Percentiles rank a stretch among this genome's conserved stretches.
phyloP scores from a whole-genome alignment of 2,113 vertebrate species.

The Phrynosoma blainvillii region DNA sequence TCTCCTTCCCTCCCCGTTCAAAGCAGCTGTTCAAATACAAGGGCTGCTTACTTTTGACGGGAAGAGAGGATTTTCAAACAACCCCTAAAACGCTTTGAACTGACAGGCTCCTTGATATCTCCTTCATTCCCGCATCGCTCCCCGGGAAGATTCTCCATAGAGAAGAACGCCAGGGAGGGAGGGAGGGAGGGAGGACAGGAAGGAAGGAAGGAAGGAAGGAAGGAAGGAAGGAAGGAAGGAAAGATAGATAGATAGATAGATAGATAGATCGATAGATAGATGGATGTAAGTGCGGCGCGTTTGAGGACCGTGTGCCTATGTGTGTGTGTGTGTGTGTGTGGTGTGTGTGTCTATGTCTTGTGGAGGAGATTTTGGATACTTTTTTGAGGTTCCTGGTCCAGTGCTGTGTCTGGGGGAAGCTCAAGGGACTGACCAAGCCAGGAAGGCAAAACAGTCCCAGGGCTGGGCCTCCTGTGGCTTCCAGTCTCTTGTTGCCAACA shows the following conservation, averaged over 20 bases:
- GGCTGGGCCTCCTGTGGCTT: background rate
- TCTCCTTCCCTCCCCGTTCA: slow-evolving; percentile 67
- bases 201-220: no score
- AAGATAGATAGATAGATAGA: background rate
- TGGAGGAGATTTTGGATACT: background rate
- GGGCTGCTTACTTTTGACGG: slow-evolving; percentile 76
- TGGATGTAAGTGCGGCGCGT: background rate
- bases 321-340: no score
- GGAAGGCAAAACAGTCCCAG: background rate
- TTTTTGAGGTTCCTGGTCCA: slow-evolving; percentile 38
- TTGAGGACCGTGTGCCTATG: no score
- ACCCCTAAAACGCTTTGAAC: slow-evolving; percentile 80
- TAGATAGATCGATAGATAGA: no score
- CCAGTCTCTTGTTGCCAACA: background rate
- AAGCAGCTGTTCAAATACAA: slow-evolving; percentile 82
- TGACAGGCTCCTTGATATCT: slow-evolving; percentile 78
- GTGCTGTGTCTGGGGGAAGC: no score
- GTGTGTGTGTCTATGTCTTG: no score
- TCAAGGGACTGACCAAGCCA: background rate
- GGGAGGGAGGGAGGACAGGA: no score
- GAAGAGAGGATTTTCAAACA: slow-evolving; percentile 80
- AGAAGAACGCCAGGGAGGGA: background rate
- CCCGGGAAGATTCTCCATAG: slow-evolving; percentile 67
- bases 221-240: slow-evolving; percentile 11
- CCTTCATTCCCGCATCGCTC: slow-evolving; percentile 69